Percentiles rank a stretch among this genome's conserved stretches.
These are phyloP conservation scores for Limonius californicus DNA, from an alignment of 1,140 invertebrate genomes.

Conservation along the genomic window DNA sequence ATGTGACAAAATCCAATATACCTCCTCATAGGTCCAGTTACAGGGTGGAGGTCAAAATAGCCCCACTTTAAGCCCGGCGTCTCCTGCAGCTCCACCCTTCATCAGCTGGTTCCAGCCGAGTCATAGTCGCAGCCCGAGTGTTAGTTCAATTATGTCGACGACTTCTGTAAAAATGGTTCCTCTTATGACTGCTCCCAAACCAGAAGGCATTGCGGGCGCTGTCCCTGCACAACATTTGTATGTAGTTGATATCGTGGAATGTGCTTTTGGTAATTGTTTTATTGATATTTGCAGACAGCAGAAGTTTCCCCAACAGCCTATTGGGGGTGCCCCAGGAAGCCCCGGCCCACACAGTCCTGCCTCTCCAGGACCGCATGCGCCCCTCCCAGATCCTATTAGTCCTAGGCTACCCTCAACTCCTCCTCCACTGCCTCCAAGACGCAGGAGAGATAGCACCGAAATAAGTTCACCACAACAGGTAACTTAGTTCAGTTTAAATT, in stretches of 20 bases:
- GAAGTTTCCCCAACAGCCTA: constrained; percentile 3
- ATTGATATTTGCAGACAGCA: not conserved
- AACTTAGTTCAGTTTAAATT: constrained; percentile 10
- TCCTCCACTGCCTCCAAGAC: constrained; percentile 57
- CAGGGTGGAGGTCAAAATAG: constrained; percentile 40
- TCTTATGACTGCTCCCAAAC: not conserved
- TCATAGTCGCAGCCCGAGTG: constrained; percentile 43
- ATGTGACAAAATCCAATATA: too few species aligned
- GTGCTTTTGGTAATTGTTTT: too few species aligned
- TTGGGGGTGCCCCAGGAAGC: constrained; percentile 41
- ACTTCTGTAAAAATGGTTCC: not conserved
- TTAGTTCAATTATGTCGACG: constrained; percentile 34
- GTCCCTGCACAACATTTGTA: not conserved
- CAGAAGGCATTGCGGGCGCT: not conserved
- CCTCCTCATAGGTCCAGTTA: constrained; percentile 36
- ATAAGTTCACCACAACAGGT: constrained; percentile 53
- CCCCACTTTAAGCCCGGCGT: constrained; percentile 42
- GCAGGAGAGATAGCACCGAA: constrained; percentile 59
- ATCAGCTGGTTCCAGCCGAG: constrained; percentile 35
- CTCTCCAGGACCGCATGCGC: constrained; percentile 50
- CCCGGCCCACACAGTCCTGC: constrained; percentile 51
- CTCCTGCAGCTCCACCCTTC: constrained; percentile 38
- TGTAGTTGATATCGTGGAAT: not conserved
- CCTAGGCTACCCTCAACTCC: constrained; percentile 43
- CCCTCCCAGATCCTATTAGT: constrained; percentile 50